Evolutionary conservation across 2,113 vertebrate species (phyloP).

Genomic region (Bothrops jararaca): DNA sequence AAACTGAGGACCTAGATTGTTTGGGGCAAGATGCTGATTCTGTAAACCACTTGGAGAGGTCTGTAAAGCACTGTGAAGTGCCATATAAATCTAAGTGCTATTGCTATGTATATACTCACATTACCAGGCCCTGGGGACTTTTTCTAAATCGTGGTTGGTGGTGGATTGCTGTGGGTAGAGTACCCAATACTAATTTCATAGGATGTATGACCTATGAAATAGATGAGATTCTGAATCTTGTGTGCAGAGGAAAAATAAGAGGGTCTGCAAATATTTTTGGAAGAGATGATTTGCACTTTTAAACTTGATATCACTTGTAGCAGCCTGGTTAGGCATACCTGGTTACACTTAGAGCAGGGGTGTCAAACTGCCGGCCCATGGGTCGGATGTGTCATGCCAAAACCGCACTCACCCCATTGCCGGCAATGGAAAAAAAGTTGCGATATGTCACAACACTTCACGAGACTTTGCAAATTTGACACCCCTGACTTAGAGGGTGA

Average conservation of each 20-base stretch:
- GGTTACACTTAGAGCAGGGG: neutral
- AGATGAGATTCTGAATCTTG: neutral
- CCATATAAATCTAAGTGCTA: no score
- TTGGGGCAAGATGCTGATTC: no score
- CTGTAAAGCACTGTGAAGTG: no score
- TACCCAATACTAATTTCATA: neutral
- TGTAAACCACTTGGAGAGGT: no score
- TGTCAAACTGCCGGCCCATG: no score
- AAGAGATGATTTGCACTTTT: neutral
- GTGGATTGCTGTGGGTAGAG: conserved; percentile 3
- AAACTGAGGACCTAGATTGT: no score
- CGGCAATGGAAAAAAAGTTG: no score
- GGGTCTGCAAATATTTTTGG: neutral
- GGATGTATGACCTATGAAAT: neutral
- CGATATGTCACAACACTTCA: no score
- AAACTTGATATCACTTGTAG: neutral
- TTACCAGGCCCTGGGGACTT: neutral
- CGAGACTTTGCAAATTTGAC: no score
- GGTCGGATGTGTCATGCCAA: no score
- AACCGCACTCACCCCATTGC: no score
- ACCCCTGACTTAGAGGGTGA: neutral
- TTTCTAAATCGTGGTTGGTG: conserved; percentile 38
- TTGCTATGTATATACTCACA: neutral
- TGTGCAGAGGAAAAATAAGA: neutral
- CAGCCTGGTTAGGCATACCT: neutral